phyloP scores from a whole-genome alignment of 1,140 invertebrate genomes.

The Cheumatopsyche charites region DNA sequence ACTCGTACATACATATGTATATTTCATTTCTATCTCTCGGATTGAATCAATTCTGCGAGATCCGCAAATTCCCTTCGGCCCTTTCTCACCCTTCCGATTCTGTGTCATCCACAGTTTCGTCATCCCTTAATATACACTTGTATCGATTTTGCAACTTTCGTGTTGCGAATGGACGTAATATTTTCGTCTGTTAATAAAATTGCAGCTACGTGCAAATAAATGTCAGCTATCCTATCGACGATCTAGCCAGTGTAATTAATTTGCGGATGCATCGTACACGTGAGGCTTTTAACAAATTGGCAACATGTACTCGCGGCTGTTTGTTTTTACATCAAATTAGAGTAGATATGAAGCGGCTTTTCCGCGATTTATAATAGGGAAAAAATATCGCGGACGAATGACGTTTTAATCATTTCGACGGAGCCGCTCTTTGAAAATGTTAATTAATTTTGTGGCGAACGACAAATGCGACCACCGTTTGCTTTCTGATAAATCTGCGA shows the following conservation, averaged over 20 bases:
- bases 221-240: neutral
- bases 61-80: conserved; percentile 20
- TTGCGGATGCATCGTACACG: neutral
- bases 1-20: neutral
- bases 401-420: conserved; percentile 14
- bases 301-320: neutral
- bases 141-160: no score
- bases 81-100: conserved; percentile 12
- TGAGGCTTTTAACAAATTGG: conserved; percentile 23
- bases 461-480: conserved; percentile 24
- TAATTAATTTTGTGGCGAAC: conserved; percentile 23
- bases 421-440: conserved; percentile 12
- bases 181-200: neutral
- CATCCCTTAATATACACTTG: neutral
- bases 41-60: conserved; percentile 17
- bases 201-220: conserved; percentile 10
- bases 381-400: neutral
- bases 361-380: neutral
- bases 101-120: conserved; percentile 11
- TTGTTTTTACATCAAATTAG: neutral
- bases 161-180: neutral
- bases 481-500: conserved; percentile 26
- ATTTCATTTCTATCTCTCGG: neutral
- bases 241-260: conserved; percentile 5
- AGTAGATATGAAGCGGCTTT: neutral